Conservation (phyloP, 92 coral and sea anemone species). For the Parazoanthus atlanticus region DNA sequence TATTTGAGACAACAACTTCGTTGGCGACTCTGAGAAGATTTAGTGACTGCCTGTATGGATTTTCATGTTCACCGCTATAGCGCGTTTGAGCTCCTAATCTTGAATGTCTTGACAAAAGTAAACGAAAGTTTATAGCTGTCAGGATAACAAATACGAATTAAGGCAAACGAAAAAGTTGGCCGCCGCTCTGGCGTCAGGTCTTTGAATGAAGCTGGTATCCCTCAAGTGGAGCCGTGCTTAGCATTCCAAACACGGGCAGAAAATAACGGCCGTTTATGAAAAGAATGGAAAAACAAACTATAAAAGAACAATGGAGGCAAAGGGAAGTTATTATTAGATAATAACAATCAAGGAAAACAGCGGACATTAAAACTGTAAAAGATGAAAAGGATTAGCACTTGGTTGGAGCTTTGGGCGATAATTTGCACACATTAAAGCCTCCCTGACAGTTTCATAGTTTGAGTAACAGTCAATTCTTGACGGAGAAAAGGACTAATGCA, state of each 20-base stretch:
- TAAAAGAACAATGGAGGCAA: slow-evolving; percentile 27
- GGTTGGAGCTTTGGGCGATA: slow-evolving; percentile 20
- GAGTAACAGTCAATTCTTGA: not conserved
- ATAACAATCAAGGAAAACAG: slow-evolving; percentile 33
- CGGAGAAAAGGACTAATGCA: not conserved
- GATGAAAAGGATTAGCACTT: slow-evolving; percentile 27
- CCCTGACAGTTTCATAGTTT: not conserved
- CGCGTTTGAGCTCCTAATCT: slow-evolving; percentile 28
- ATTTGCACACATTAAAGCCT: slow-evolving; percentile 7
- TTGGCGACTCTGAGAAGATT: not conserved
- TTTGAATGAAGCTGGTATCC: slow-evolving; percentile 8
- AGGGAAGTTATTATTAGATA: slow-evolving; percentile 20
- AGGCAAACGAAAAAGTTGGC: not conserved
- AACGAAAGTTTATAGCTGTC: slow-evolving; percentile 35
- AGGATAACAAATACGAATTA: not conserved
- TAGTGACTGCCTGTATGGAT: not conserved
- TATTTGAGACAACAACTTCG: not conserved
- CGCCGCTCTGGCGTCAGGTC: slow-evolving; percentile 39
- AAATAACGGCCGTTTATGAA: slow-evolving; percentile 20
- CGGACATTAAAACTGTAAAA: slow-evolving; percentile 7
- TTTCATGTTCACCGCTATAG: not conserved
- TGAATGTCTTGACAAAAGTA: slow-evolving; percentile 24
- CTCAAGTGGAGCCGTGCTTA: slow-evolving; percentile 22
- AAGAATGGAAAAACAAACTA: slow-evolving; percentile 27
- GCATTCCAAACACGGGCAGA: slow-evolving; percentile 12